Percentiles rank a stretch among this genome's conserved stretches.
Conservation (phyloP, 2,888 invertebrate genomes). For the Dryobota labecula region DNA sequence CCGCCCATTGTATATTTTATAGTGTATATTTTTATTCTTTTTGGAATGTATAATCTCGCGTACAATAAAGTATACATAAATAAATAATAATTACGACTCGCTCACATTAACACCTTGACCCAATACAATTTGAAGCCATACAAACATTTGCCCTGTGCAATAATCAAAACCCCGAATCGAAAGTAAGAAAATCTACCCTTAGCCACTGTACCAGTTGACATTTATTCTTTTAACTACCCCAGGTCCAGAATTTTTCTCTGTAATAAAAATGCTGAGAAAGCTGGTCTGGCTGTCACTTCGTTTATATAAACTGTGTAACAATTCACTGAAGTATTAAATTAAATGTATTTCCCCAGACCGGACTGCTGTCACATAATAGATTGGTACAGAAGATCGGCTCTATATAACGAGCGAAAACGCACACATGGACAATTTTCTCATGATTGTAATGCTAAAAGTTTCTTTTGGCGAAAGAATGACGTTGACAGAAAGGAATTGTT, state of each 20-base stretch:
- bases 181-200: neutral
- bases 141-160: neutral
- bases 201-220: neutral
- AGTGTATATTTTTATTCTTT: no score
- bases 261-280: conserved; percentile 28
- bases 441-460: no score
- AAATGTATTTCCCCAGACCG: conserved; percentile 78
- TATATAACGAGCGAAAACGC: no score
- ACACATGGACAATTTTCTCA: no score
- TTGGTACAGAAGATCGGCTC: neutral
- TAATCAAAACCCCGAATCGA: neutral
- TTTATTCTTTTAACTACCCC: conserved; percentile 18
- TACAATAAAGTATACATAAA: no score
- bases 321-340: conserved; percentile 73
- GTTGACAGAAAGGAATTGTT: no score
- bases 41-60: no score
- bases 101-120: no score
- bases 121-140: neutral
- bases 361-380: conserved; percentile 53
- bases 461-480: no score
- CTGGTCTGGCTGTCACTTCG: conserved; percentile 34
- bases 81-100: neutral
- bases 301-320: conserved; percentile 45
- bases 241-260: conserved; percentile 1
- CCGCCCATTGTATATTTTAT: no score